Evolutionary conservation across 1,140 invertebrate genomes (phyloP).

Genomic region (Parasteatoda tepidariorum): DNA sequence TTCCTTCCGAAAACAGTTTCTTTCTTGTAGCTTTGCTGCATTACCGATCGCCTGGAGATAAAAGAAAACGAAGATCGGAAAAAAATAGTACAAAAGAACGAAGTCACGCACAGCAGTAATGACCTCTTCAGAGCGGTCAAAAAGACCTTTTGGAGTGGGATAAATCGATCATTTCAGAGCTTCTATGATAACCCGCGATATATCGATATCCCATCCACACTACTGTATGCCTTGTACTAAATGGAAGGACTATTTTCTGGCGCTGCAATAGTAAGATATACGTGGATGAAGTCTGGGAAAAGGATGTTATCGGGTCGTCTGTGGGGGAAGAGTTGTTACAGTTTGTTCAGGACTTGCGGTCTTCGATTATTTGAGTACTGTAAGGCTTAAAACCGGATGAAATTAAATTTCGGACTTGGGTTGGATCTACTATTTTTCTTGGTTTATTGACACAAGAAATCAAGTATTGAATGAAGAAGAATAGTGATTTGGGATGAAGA

Average conservation of each 20-base stretch:
- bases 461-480: conserved; percentile 42
- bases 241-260: conserved; percentile 51
- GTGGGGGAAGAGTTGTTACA: conserved; percentile 12
- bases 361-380: conserved; percentile 47
- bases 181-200: conserved; percentile 48
- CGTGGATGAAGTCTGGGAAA: neutral
- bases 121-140: conserved; percentile 54
- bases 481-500: neutral
- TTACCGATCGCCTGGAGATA: conserved; percentile 24
- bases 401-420: conserved; percentile 48
- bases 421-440: conserved; percentile 16
- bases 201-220: conserved; percentile 49
- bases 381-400: conserved; percentile 46
- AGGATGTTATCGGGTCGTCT: conserved; percentile 52
- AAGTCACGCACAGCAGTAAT: conserved; percentile 52
- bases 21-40: conserved; percentile 14
- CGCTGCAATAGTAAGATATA: conserved; percentile 8
- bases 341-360: conserved; percentile 7
- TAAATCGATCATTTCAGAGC: conserved; percentile 50
- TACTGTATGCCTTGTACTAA: conserved; percentile 25
- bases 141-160: conserved; percentile 38
- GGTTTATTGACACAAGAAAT: conserved; percentile 37
- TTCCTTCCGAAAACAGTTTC: neutral
- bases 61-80: conserved; percentile 10
- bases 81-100: conserved; percentile 37